phyloP scores from a whole-genome alignment of 92 coral and sea anemone genomes.

The Metridium senile region DNA sequence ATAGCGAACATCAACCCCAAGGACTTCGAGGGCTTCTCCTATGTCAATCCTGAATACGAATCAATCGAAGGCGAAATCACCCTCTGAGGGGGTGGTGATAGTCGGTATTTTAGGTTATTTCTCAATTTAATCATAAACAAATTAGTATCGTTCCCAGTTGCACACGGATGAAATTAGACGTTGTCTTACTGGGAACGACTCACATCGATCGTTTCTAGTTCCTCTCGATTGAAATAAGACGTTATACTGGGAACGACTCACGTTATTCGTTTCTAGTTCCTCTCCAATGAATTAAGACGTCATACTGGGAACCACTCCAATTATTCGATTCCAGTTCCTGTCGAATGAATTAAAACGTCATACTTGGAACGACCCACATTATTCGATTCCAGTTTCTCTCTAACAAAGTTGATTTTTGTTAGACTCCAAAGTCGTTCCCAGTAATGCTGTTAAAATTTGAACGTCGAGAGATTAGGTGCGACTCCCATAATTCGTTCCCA shows the following conservation, averaged over 20 bases:
- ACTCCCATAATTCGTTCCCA: too few relatives aligned
- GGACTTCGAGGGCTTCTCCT: conserved; percentile 95
- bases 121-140: not conserved
- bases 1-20: conserved; percentile 97
- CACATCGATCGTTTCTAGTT: not conserved
- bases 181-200: not conserved
- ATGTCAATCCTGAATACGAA: conserved; percentile 83
- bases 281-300: not conserved
- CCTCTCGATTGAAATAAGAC: not conserved
- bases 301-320: not conserved
- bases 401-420: not conserved
- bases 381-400: not conserved
- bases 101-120: not conserved
- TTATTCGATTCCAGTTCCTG: not conserved
- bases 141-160: not conserved
- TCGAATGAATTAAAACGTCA: not conserved
- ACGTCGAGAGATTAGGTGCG: too few relatives aligned
- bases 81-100: conserved; percentile 40
- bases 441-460: too few relatives aligned
- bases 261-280: not conserved
- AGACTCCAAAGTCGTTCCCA: too few relatives aligned
- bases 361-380: not conserved
- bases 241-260: not conserved
- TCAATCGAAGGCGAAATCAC: conserved; percentile 50
- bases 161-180: not conserved